These are phyloP conservation scores for Felis catus DNA, from an alignment of 2,113 vertebrate species.

Conservation along the genomic window F.catus_Fca126_mat1.0 CM031411.1:54849001-54849500, in stretches of 20 bases:
- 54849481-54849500: background rate
- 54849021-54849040: background rate
- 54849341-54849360: too few species aligned
- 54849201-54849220: too few species aligned
- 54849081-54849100: background rate
- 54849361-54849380: too few species aligned
- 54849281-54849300: too few species aligned
- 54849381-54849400: background rate
- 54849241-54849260: too few species aligned
- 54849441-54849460: background rate
- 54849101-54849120: background rate
- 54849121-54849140: background rate
- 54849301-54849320: too few species aligned
- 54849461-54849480: background rate
- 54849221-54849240: too few species aligned
- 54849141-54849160: background rate
- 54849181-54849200: too few species aligned
- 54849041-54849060: background rate
- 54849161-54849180: too few species aligned
- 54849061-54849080: background rate
- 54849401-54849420: background rate
- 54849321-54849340: too few species aligned
- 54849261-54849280: too few species aligned
- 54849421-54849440: background rate
- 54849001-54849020: background rate